phyloP scores from a whole-genome alignment of 1,140 invertebrate genomes.

The Ceratina japonica region DNA sequence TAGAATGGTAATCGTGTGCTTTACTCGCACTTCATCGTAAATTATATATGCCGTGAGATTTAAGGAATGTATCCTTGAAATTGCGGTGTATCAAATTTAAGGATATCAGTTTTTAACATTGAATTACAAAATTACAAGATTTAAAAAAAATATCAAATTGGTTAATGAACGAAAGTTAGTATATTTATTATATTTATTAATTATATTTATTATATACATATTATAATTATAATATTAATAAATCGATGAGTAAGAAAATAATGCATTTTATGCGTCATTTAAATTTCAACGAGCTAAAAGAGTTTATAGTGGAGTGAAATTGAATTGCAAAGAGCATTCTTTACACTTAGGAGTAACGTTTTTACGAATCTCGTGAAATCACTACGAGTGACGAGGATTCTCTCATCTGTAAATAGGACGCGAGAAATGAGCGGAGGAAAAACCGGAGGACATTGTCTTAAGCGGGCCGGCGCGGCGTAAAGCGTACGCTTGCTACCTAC shows the following conservation, averaged over 20 bases:
- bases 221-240: too few species aligned
- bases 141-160: background rate
- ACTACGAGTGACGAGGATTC: background rate
- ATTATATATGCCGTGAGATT: too few species aligned
- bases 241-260: too few species aligned
- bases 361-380: background rate
- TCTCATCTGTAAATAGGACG: constrained; percentile 1
- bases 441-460: constrained; percentile 24
- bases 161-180: background rate
- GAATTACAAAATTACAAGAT: too few species aligned
- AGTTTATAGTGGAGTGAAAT: background rate
- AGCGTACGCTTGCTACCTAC: background rate
- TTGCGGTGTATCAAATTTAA: too few species aligned
- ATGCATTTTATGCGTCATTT: background rate
- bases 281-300: background rate
- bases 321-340: background rate
- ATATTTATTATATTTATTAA: too few species aligned
- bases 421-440: background rate
- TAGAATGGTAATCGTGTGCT: too few species aligned
- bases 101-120: too few species aligned
- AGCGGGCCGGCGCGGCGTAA: background rate
- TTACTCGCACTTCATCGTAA: too few species aligned
- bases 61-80: too few species aligned
- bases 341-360: background rate
- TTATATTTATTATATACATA: too few species aligned